These are phyloP conservation scores for Druon quercuslanigerum DNA, from an alignment of 1,140 invertebrate genomes.

Conservation along the genomic window DNA sequence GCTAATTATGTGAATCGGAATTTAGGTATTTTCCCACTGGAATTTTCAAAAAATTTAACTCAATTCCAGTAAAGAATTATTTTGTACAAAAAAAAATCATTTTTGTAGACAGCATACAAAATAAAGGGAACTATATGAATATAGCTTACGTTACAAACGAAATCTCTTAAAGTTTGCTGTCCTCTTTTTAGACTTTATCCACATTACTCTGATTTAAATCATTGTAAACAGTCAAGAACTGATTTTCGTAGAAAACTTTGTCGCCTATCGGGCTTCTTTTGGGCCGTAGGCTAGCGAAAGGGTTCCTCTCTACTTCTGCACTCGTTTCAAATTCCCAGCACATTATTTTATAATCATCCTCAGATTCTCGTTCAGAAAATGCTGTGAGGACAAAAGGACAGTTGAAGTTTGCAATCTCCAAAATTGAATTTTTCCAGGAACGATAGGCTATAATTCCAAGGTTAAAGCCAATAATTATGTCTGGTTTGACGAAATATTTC, in stretches of 20 bases:
- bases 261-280: conserved; percentile 11
- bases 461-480: conserved; percentile 3
- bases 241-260: conserved; percentile 9
- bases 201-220: not conserved
- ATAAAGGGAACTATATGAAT: too few species aligned
- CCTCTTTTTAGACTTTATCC: too few species aligned
- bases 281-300: conserved; percentile 2
- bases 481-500: not conserved
- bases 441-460: conserved; percentile 6
- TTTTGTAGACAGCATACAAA: too few species aligned
- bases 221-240: not conserved
- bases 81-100: too few species aligned
- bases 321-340: not conserved
- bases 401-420: not conserved
- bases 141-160: too few species aligned
- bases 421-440: conserved; percentile 17
- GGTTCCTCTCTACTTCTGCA: not conserved
- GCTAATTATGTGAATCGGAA: too few species aligned
- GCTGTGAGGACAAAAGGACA: not conserved
- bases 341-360: not conserved
- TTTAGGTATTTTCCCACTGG: too few species aligned
- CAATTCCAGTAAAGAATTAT: too few species aligned
- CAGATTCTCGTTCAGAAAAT: conserved; percentile 3
- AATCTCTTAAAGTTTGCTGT: too few species aligned
- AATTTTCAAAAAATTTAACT: too few species aligned